Base-by-base conservation (phyloP, 2,797 vertebrate genomes). In the Aulostomus chinensis region DNA sequence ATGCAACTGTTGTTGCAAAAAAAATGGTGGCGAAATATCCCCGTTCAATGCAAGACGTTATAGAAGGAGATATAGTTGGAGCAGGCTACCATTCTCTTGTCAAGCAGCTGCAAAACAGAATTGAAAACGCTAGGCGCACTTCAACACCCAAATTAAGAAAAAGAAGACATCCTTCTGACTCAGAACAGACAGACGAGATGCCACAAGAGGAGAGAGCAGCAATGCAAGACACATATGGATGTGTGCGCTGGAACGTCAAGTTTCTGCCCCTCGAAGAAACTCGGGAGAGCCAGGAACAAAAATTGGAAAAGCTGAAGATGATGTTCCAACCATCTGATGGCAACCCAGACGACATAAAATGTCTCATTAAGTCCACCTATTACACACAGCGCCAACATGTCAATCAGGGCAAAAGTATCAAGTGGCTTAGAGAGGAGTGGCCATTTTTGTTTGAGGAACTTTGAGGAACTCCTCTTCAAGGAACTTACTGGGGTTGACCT, bases 1-100 rank as follows among this genome's bases (percentile, higher is more conserved):
- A 34, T 1, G 4, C 12, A 13, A 7, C n/a, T 34, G 14, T 4
- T 2, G n/a, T 34, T 13, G 32, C n/a, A 34, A 34, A 10, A 34
- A 15, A 34, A 13, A 4, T n/a, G 51, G 58, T 67, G 18, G 59
- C 58, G 36, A 62, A 78, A 64, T 73, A 73, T 62, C 56, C 46
- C 2, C 56, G 36, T 7, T 67, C 54, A 14, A 21, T 62, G 30
- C 45, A 58, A 63, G 50, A 68, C 20, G 14, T 58, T 20, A 66
- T 66, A 13, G n/a, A n/a, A n/a, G n/a, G n/a, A n/a, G n/a, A n/a
- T n/a, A n/a, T n/a, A n/a, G n/a, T n/a, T n/a, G n/a, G n/a, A n/a
- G n/a, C n/a, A n/a, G n/a, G n/a, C n/a, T n/a, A n/a, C n/a, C 30
- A 46, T 34, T 63, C 48, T 21, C 21, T 68, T 9, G 49, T 42